phyloP scores from a whole-genome alignment of 2,888 invertebrate genomes.

The Orthosia gothica region DNA sequence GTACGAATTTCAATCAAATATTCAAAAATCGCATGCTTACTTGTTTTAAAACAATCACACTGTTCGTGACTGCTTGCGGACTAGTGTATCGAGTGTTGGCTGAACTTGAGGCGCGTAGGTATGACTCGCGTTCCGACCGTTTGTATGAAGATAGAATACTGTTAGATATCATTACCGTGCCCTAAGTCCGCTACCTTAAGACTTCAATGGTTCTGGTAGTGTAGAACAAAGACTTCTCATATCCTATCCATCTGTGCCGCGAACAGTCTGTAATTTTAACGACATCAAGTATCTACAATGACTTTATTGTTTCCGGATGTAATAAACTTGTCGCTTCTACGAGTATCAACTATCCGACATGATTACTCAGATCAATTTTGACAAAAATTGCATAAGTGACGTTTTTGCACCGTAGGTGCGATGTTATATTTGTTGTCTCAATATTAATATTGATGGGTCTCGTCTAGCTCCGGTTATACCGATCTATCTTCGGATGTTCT shows the following conservation, averaged over 20 bases:
- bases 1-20: too few relatives aligned
- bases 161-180: too few relatives aligned
- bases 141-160: too few relatives aligned
- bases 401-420: too few relatives aligned
- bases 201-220: not conserved
- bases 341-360: constrained; percentile 21
- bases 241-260: not conserved
- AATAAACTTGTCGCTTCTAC: constrained; percentile 33
- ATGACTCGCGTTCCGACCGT: too few relatives aligned
- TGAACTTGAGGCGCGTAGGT: too few relatives aligned
- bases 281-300: constrained; percentile 12
- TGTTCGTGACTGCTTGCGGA: too few relatives aligned
- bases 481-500: not conserved
- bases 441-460: constrained; percentile 26
- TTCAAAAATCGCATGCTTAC: too few relatives aligned
- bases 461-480: not conserved
- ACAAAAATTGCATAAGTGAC: too few relatives aligned
- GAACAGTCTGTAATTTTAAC: not conserved
- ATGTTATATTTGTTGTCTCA: not conserved
- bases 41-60: too few relatives aligned
- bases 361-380: too few relatives aligned
- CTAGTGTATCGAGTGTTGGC: too few relatives aligned
- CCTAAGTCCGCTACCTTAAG: not conserved
- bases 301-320: constrained; percentile 17
- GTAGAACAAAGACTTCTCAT: not conserved